Evolutionary conservation across 2,888 invertebrate species (phyloP).

Genomic region (Dasysyrphus tricinctus): DNA sequence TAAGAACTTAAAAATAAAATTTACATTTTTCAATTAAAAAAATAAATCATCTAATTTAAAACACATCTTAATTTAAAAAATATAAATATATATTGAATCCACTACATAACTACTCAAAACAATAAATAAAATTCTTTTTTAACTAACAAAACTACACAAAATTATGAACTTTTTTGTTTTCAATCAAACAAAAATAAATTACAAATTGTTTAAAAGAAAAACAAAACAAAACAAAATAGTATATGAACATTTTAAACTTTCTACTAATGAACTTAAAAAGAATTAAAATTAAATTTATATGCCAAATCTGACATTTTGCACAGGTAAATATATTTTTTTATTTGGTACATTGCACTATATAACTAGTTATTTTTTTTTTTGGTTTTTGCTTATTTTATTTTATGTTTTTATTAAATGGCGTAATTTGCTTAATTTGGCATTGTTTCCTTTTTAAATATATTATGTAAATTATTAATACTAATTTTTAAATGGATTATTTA

Average conservation of each 20-base stretch:
- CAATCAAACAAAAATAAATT: constrained; percentile 20
- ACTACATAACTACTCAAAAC: constrained; percentile 54
- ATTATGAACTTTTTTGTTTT: constrained; percentile 25
- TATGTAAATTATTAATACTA: constrained; percentile 53
- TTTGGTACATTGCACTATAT: constrained; percentile 70
- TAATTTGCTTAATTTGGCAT: constrained; percentile 52
- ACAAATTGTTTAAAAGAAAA: constrained; percentile 26
- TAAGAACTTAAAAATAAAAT: constrained; percentile 37
- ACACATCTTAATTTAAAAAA: constrained; percentile 50
- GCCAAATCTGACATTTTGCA: constrained; percentile 47
- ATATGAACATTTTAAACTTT: constrained; percentile 25
- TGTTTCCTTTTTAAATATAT: constrained; percentile 38
- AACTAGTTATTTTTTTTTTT: constrained; percentile 70
- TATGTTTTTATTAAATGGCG: constrained; percentile 72
- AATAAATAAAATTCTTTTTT: constrained; percentile 62
- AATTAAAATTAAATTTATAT: constrained; percentile 44
- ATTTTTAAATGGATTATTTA: constrained; percentile 30
- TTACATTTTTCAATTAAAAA: constrained; percentile 16
- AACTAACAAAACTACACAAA: constrained; percentile 52
- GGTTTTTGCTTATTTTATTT: constrained; percentile 65
- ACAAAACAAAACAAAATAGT: constrained; percentile 59
- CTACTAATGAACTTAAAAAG: constrained; percentile 46
- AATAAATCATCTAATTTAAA: constrained; percentile 29
- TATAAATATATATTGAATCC: constrained; percentile 37
- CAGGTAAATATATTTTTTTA: constrained; percentile 45